A percentile compares a stretch with the other conserved stretches of the same genome.
These are phyloP conservation scores for Taxidea taxus DNA, from an alignment of 2,113 vertebrate species.

Conservation along the genomic window DNA sequence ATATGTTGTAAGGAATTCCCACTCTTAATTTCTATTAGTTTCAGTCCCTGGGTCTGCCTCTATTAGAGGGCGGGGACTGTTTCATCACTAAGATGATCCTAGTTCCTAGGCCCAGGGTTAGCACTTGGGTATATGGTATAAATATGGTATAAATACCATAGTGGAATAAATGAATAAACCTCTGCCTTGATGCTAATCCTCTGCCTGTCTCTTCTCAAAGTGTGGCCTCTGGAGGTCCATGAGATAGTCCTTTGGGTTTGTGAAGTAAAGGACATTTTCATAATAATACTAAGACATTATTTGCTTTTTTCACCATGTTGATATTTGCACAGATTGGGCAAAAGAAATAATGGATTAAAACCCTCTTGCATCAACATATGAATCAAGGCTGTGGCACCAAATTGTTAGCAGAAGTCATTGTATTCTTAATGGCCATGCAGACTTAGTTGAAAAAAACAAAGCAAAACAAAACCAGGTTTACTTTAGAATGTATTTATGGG, in stretches of 20 bases:
- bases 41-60: background rate
- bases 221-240: background rate
- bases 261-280: background rate
- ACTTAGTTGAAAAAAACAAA: background rate
- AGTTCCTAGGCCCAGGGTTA: background rate
- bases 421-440: background rate
- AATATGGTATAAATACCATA: background rate
- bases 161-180: background rate
- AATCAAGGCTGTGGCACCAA: background rate
- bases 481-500: background rate
- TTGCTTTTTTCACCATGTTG: background rate
- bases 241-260: background rate
- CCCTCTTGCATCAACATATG: background rate
- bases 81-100: background rate
- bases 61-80: background rate
- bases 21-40: conserved; percentile 32
- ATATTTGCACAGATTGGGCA: background rate
- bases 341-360: background rate
- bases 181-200: background rate
- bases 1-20: background rate
- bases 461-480: background rate
- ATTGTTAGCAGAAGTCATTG: background rate
- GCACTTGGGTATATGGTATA: too few species aligned
- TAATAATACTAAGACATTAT: background rate
- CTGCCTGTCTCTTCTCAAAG: background rate